These are phyloP conservation scores for Peromyscus leucopus DNA, from an alignment of 2,113 vertebrate species.

Conservation along the genomic window DNA sequence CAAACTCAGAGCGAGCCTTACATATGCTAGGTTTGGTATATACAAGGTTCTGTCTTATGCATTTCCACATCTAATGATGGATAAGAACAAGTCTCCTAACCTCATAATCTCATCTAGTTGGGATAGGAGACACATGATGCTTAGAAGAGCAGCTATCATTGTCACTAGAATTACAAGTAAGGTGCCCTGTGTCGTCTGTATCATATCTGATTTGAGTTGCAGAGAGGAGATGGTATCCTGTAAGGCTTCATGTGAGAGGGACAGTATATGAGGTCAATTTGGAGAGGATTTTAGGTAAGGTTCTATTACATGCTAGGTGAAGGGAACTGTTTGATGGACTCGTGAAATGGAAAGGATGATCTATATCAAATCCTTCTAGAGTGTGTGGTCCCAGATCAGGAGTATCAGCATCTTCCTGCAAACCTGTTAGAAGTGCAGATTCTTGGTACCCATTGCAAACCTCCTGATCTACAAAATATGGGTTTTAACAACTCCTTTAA, in stretches of 20 bases:
- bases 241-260: background rate
- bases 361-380: background rate
- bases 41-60: background rate
- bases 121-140: background rate
- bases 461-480: background rate
- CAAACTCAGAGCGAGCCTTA: background rate
- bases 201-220: conserved; percentile 33
- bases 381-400: background rate
- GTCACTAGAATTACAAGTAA: conserved; percentile 41
- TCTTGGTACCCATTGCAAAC: background rate
- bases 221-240: background rate
- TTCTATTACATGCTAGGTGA: background rate
- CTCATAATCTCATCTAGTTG: background rate
- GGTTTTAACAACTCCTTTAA: conserved; percentile 26
- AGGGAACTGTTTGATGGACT: conserved; percentile 3
- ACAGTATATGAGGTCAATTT: background rate
- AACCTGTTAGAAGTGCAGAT: conserved; percentile 20
- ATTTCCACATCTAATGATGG: background rate
- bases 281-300: background rate
- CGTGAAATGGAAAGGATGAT: background rate
- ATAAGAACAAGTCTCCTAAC: background rate
- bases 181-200: background rate
- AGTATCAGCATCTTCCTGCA: background rate
- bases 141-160: conserved; percentile 14
- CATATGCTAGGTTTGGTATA: background rate